Evolutionary conservation across 1,140 invertebrate genomes (phyloP), one percentile per base, ranked within the genome.

Genomic region (Dreissena polymorpha): DNA sequence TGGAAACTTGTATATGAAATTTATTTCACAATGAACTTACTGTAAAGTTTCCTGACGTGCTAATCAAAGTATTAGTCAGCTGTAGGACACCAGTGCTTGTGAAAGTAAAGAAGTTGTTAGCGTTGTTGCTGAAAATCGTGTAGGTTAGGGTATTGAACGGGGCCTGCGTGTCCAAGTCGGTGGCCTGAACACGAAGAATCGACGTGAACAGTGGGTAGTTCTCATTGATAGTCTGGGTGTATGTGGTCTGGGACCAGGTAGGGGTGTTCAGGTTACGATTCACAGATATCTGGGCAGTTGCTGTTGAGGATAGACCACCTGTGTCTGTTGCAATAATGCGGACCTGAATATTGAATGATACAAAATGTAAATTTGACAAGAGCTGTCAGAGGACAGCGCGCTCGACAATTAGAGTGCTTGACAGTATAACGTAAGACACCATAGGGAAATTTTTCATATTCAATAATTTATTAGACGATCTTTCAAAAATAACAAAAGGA

Each of bases 191-290:
- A 10, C 49, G 55, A 0, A 86, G n/a, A 2, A 89, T 73, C 12
- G 69, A 16, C 16, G 79, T 67, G 18, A 60, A 77, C 13, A 88
- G 81, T 8, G 87, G 72, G 53, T 72, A 86, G 55, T 87, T 88
- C 63, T 88, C 86, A 29, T 50, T 70, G 18, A 89, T 83, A 10
- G 57, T 71, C 3, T 23, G n/a, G 1, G 16, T 51, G 67, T 76
- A 72, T 14, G 25, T 53, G 3, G 57, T 71, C 21, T 69, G 16
- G 0, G 60, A 14, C 63, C 88, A 90, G 7, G 53, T 27, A 16
- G 90, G 90, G 25, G 39, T 27, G 51, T 89, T 81, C n/a, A 89
- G 27, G 77, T 91, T 91, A 23, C 90, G 69, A 12, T 86, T 73
- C 25, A 91, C 86, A 1, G 69, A 85, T 8, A 91, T 81, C 0